A percentile compares a stretch with the other conserved stretches of the same genome.
These are phyloP conservation scores for Phylloscopus collybita DNA, from an alignment of 2,797 vertebrate species.

Conservation along the genomic window DNA sequence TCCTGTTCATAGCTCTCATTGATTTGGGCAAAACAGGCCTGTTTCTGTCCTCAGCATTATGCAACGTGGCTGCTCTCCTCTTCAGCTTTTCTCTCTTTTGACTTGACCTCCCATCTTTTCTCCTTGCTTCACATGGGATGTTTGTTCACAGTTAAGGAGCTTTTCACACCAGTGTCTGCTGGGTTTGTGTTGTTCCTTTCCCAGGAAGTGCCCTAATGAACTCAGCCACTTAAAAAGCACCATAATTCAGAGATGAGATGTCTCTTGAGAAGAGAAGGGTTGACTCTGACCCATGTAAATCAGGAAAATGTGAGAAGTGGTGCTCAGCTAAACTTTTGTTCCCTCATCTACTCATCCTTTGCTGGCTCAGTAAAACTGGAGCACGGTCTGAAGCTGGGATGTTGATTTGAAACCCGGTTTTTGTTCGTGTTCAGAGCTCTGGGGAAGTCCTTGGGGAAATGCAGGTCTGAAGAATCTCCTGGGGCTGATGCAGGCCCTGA, in stretches of 20 bases:
- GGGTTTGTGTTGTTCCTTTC: neutral
- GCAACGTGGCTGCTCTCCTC: neutral
- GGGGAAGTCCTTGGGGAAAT: neutral
- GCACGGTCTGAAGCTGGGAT: neutral
- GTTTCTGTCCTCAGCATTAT: neutral
- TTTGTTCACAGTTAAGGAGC: neutral
- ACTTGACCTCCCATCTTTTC: neutral
- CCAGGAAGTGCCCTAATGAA: neutral
- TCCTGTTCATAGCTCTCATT: neutral
- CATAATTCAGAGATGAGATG: neutral
- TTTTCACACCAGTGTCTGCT: neutral
- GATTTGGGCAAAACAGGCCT: neutral
- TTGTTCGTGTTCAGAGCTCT: neutral
- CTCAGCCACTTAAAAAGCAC: accelerated
- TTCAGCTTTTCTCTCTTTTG: neutral
- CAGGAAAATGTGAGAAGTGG: neutral
- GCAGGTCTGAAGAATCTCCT: neutral
- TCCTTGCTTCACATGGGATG: neutral
- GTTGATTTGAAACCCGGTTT: neutral
- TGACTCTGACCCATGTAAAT: neutral
- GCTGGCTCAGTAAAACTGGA: neutral
- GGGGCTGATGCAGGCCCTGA: neutral
- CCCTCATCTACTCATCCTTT: neutral
- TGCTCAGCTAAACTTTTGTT: neutral
- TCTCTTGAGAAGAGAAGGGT: neutral